phyloP scores from a whole-genome alignment of 2,113 vertebrate genomes.

The Pangasianodon hypophthalmus region DNA sequence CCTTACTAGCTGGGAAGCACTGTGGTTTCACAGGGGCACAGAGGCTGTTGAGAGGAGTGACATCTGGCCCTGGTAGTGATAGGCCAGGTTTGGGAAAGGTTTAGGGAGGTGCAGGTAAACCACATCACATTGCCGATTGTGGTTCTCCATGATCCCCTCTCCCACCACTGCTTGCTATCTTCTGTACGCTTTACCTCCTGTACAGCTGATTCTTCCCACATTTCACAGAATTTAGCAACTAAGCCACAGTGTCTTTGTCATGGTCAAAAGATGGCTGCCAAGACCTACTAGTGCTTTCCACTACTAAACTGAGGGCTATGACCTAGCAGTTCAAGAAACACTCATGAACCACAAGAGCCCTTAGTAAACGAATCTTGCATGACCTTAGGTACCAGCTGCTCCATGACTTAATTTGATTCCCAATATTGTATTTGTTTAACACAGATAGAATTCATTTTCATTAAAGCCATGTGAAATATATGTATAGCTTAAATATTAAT shows the following conservation, averaged over 20 bases:
- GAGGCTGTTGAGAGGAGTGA: not conserved
- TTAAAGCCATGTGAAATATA: not conserved
- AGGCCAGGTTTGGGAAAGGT: not conserved
- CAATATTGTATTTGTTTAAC: not conserved
- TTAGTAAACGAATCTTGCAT: not conserved
- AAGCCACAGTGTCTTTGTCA: not conserved
- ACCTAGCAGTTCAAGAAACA: not conserved
- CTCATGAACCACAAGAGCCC: not conserved
- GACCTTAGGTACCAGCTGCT: no score
- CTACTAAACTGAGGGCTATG: not conserved
- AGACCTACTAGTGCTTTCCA: not conserved
- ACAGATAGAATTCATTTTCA: not conserved
- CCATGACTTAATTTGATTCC: not conserved
- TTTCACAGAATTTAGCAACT: not conserved
- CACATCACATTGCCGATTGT: not conserved
- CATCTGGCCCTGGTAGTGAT: not conserved
- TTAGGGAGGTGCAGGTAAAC: not conserved
- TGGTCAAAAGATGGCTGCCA: not conserved
- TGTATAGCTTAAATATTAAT: not conserved
- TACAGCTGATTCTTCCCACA: not conserved
- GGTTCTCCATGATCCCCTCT: not conserved
- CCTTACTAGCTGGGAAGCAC: not conserved
- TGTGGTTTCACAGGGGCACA: not conserved
- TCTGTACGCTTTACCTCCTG: not conserved
- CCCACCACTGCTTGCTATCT: not conserved